Percentiles rank a stretch among this genome's conserved stretches.
phyloP scores from a whole-genome alignment of 2,888 invertebrate species.

The Mesochorus sp. region DNA sequence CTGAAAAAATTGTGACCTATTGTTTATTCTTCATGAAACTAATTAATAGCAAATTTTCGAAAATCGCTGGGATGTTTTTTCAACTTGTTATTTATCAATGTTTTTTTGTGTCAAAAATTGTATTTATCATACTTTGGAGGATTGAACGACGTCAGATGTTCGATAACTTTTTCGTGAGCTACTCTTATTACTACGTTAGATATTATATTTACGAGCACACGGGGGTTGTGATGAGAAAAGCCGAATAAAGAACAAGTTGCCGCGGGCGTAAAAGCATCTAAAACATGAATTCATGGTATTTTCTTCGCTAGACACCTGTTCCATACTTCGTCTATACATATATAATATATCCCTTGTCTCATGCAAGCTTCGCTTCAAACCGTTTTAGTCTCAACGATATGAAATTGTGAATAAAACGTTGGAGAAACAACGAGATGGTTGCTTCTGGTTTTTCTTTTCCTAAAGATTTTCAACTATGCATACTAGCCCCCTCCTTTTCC shows the following conservation, averaged over 20 bases:
- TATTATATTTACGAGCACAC: neutral
- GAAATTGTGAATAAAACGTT: constrained; percentile 38
- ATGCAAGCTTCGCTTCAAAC: neutral
- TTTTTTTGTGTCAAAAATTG: too few species aligned
- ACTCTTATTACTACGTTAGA: neutral
- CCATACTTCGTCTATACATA: too few species aligned
- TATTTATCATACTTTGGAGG: too few species aligned
- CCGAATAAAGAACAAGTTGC: neutral
- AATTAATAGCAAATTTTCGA: too few species aligned
- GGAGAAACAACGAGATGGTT: neutral
- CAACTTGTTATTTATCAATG: too few species aligned
- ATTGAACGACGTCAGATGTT: too few species aligned
- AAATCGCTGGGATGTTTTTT: too few species aligned
- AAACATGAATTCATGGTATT: too few species aligned
- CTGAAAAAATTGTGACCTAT: neutral
- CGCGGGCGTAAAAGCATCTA: neutral
- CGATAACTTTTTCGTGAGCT: too few species aligned
- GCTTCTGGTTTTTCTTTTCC: constrained; percentile 1
- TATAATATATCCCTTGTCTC: too few species aligned
- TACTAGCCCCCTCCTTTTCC: too few species aligned
- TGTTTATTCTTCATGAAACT: neutral
- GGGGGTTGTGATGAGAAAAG: neutral
- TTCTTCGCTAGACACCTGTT: too few species aligned
- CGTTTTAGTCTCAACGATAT: neutral
- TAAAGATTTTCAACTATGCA: constrained; percentile 8